Evolutionary conservation across 2,888 invertebrate species (phyloP), one percentile per base, ranked within the genome.

Genomic region (Ditula angustiorana): DNA sequence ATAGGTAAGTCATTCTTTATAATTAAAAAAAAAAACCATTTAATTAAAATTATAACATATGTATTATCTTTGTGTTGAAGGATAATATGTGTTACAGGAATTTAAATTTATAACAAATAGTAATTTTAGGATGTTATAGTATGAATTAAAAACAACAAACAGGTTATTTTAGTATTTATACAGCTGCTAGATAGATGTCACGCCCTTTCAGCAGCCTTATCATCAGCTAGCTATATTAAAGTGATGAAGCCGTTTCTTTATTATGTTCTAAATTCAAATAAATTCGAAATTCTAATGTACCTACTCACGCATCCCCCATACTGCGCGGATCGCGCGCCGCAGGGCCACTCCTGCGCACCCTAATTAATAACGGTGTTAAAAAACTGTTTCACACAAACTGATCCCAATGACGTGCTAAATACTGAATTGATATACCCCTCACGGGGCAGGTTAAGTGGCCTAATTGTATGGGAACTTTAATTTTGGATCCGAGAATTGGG

Each of bases 301-400:
- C 26, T 46, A 28, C 26, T 2, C 41, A 41, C 62, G 49, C 52
- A 35, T 68, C 72, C 84, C 81, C 80, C 87, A 85, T 80, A 79
- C 79, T 70, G 87, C 58, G 85, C 67, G 81, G 82, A 81, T 77
- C 76, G 49, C 13, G 26, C 59, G 37, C 87, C 67, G 73, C 87
- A 80, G 86, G 89, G 76, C 73, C 72, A 73, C 74, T 76, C 76
- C 72, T 63, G 77, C 76, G 76, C 77, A 63, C 19, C 58, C 46
- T 52, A 35, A 58, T 64, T 58, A 64, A 52, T 28, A 26, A n/a
- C 26, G 3, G 24, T 52, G 50, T 33, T 82, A 84, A 85, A 87
- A 85, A 81, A 85, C 74, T 79, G 82, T 80, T 78, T 78, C 80
- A 76, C 79, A 77, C 73, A 68, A 71, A 68, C 67, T 64, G 71